Base-by-base conservation (phyloP, 92 coral and sea anemone species). In the Umimayanthus chanpuru region DNA sequence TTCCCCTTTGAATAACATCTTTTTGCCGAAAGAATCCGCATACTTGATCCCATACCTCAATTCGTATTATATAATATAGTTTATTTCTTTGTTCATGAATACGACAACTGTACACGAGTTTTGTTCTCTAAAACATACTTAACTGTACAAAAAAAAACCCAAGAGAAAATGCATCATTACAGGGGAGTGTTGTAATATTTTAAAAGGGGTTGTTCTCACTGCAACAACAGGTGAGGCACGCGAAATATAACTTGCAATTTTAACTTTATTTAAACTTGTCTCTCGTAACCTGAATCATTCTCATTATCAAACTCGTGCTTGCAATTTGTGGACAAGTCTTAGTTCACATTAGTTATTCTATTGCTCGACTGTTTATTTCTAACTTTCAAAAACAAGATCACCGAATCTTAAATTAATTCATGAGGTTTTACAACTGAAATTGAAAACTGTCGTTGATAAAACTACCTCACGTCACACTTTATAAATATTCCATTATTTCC, bases 401-500 rank as follows among this genome's bases (percentile, higher is more conserved):
- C 61, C 28, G 78, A 70, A 81, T 29, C 20, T 70, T 44, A 16
- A 83, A 83, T 83, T 67, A 70, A 44, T 83, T 83, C 55, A 82
- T 66, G 86, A 82, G 77, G 40, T 83, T 83, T 25, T 65, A 67
- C 74, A 30, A 38, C 39, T 68, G 43, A 82, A 82, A 82, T 40
- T 70, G 50, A 68, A 83, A 73, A 73, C 72, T 41, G 67, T 29
- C 14, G 32, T 83, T 44, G 87, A 83, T 70, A 70, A 83, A 83
- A 47, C 39, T 44, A 16, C 36, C 67, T 83, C 87, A 71, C 87
- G 87, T 71, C 87, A 83, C 29, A 68, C 70, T 83, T 4, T 83
- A 83, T 83, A 26, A 83, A 68, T 83, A 83, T 83, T 83, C 87
- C 25, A 83, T 83, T 30, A 70, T 71, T 83, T 70, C 79, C 77